Conservation (phyloP, 2,113 vertebrate species). For the Pteronura brasiliensis region DNA sequence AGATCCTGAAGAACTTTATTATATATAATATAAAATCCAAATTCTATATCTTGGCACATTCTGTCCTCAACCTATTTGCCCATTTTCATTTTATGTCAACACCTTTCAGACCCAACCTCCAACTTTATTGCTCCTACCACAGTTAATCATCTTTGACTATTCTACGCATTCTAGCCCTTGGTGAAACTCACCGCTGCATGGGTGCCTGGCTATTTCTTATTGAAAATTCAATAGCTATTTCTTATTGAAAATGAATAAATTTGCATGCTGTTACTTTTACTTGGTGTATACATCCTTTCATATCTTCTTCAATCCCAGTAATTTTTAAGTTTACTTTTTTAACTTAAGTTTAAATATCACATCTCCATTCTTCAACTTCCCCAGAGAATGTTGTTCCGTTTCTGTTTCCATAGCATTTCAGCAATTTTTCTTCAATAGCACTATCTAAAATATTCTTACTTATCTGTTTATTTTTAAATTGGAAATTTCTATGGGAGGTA, state of each 20-base stretch:
- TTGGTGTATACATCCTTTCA: background rate
- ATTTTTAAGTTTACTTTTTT: background rate
- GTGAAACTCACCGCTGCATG: background rate
- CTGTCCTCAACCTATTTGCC: background rate
- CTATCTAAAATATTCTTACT: background rate
- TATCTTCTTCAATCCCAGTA: background rate
- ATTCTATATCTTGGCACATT: background rate
- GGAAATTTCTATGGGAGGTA: background rate
- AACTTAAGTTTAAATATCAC: background rate
- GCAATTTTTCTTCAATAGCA: background rate
- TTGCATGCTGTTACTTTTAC: background rate
- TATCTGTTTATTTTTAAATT: background rate
- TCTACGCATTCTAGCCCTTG: background rate
- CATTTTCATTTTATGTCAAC: background rate
- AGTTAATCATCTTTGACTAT: background rate
- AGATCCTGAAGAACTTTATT: background rate
- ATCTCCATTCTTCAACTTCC: background rate
- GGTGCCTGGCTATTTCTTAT: background rate
- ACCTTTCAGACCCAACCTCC: background rate
- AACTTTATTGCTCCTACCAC: background rate
- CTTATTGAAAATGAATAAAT: background rate
- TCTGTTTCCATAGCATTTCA: background rate
- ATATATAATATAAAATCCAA: background rate
- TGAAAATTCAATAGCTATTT: background rate
- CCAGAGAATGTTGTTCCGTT: background rate